Percentiles rank a stretch among this genome's conserved stretches.
These are phyloP conservation scores for Palythoa caribaeorum DNA, from an alignment of 92 coral and sea anemone species.

Conservation along the genomic window DNA sequence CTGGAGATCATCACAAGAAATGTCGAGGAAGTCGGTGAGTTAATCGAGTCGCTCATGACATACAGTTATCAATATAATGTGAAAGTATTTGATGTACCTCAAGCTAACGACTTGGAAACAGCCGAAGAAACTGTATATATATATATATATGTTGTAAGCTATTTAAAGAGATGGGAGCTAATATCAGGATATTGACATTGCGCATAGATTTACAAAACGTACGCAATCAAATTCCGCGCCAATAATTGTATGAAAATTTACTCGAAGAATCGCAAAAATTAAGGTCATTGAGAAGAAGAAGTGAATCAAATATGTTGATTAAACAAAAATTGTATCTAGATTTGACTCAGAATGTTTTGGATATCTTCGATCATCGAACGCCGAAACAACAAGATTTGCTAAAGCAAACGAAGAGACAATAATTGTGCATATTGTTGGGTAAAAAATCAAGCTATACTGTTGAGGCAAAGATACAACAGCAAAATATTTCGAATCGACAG, in stretches of 20 bases:
- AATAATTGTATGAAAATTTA: not conserved
- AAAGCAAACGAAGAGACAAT: not conserved
- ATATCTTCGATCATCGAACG: not conserved
- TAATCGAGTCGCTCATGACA: not conserved
- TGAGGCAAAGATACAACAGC: not conserved
- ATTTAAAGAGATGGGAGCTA: constrained; percentile 31
- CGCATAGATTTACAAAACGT: not conserved
- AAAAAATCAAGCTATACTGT: not conserved
- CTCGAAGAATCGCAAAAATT: not conserved
- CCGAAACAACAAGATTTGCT: not conserved
- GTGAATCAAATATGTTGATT: not conserved
- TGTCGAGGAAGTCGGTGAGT: not conserved
- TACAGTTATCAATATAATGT: not conserved
- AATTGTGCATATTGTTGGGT: not conserved
- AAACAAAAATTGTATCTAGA: not conserved
- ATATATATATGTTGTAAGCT: not conserved
- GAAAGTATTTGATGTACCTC: not conserved
- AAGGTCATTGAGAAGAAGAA: not conserved
- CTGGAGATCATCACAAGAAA: not conserved
- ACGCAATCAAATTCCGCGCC: not conserved
- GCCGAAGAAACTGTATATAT: not conserved
- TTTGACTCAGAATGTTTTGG: not conserved
- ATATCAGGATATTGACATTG: constrained; percentile 27
- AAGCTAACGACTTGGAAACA: not conserved
- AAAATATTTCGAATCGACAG: not conserved